Percentiles rank a stretch among this genome's conserved stretches.
phyloP scores from a whole-genome alignment of 2,797 vertebrate genomes.

The Coilia nasus region DNA sequence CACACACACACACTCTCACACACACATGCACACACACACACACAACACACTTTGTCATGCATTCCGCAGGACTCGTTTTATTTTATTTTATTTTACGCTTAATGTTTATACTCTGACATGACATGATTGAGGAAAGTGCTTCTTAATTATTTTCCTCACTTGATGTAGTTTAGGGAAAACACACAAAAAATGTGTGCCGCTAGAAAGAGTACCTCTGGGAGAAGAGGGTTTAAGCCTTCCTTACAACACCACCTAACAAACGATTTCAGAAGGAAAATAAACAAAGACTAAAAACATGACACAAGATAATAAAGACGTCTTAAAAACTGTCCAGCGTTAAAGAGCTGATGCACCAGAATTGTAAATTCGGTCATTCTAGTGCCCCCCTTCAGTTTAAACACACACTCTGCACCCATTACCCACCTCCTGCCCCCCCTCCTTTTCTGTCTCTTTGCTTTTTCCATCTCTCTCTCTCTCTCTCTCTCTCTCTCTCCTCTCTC shows the following conservation, averaged over 20 bases:
- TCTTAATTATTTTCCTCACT: neutral
- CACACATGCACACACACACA: neutral
- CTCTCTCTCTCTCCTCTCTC: conserved; percentile 56
- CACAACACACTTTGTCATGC: neutral
- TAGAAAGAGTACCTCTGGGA: too few relatives aligned
- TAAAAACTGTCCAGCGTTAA: too few relatives aligned
- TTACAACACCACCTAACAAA: too few relatives aligned
- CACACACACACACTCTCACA: neutral
- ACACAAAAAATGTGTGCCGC: too few relatives aligned
- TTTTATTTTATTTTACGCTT: neutral
- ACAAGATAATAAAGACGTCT: too few relatives aligned
- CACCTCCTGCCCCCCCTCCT: neutral
- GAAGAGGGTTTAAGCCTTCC: too few relatives aligned
- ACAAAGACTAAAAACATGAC: too few relatives aligned
- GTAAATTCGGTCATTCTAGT: neutral
- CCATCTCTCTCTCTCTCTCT: conserved; percentile 55
- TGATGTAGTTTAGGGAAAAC: neutral
- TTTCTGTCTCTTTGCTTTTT: conserved; percentile 46
- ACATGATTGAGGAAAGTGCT: neutral
- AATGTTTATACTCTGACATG: too few relatives aligned
- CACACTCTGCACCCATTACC: neutral
- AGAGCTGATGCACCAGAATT: too few relatives aligned
- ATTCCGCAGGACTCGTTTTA: neutral
- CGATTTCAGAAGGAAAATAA: too few relatives aligned
- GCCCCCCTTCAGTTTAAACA: neutral